phyloP scores from a whole-genome alignment of 2,113 vertebrate genomes.

The Bubo scandiacus region DNA sequence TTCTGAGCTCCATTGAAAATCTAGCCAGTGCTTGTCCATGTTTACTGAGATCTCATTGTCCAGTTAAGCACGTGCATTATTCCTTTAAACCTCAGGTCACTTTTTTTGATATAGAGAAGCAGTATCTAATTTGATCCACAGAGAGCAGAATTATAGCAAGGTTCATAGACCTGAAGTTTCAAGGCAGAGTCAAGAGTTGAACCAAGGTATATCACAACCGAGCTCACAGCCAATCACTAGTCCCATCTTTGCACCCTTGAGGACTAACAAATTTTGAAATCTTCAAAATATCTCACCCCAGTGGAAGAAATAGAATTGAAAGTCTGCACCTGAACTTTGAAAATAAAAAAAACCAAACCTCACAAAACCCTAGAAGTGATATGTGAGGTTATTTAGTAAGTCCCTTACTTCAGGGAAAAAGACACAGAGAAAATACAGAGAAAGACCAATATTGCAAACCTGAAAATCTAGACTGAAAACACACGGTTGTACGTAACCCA shows the following conservation, averaged over 20 bases:
- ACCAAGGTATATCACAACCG: not conserved
- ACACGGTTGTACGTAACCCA: not conserved
- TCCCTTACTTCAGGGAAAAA: not conserved
- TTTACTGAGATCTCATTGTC: not conserved
- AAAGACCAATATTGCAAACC: not conserved
- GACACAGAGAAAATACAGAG: not conserved
- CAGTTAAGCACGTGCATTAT: not conserved
- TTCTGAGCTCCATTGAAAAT: not conserved
- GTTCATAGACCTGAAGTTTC: not conserved
- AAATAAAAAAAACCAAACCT: not conserved
- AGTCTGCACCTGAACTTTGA: not conserved
- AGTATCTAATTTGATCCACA: not conserved
- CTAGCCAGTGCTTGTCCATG: not conserved
- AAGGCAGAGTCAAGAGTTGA: not conserved
- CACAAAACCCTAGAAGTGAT: not conserved
- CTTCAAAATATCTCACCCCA: not conserved
- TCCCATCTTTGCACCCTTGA: not conserved
- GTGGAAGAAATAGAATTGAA: not conserved
- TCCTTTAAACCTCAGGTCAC: not conserved
- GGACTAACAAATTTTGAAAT: not conserved
- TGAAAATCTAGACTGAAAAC: not conserved
- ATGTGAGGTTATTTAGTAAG: not conserved
- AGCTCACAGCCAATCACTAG: not conserved
- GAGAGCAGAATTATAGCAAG: not conserved
- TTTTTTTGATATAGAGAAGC: not conserved